These are phyloP conservation scores for Oconnorella tubifera DNA, from an alignment of 2,888 invertebrate species.

Conservation along the genomic window DNA sequence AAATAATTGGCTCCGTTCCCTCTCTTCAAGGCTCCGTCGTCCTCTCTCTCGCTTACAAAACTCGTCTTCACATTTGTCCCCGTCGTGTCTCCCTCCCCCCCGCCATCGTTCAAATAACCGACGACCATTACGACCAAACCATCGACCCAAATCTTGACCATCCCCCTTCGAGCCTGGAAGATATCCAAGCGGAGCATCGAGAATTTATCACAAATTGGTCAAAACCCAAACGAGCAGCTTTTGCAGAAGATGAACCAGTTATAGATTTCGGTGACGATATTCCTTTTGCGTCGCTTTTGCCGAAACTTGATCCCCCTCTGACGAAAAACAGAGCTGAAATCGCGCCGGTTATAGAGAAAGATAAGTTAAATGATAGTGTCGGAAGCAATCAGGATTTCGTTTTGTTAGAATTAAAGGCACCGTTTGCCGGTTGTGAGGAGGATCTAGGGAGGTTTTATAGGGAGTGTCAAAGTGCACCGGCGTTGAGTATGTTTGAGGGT, in stretches of 20 bases:
- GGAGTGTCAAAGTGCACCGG: conserved; percentile 12
- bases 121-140: not conserved
- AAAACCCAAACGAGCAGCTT: conserved; percentile 13
- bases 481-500: conserved; percentile 18
- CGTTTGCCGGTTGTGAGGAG: conserved; percentile 15
- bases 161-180: not conserved
- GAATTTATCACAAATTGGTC: too few relatives aligned
- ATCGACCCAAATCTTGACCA: not conserved
- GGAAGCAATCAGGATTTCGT: conserved; percentile 15
- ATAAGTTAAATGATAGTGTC: not conserved
- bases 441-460: conserved; percentile 12
- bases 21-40: not conserved
- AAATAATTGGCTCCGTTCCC: not conserved
- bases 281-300: conserved; percentile 11
- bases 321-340: not conserved
- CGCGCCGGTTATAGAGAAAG: too few relatives aligned
- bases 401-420: conserved; percentile 13
- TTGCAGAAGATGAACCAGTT: conserved; percentile 5
- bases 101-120: not conserved
- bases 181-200: not conserved
- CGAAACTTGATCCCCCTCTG: not conserved
- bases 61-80: not conserved
- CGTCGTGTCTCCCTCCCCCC: not conserved
- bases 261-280: conserved; percentile 1
- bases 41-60: not conserved